These are phyloP conservation scores for Drosophila mimica DNA, from an alignment of 2,888 invertebrate genomes.

Conservation along the genomic window DNA sequence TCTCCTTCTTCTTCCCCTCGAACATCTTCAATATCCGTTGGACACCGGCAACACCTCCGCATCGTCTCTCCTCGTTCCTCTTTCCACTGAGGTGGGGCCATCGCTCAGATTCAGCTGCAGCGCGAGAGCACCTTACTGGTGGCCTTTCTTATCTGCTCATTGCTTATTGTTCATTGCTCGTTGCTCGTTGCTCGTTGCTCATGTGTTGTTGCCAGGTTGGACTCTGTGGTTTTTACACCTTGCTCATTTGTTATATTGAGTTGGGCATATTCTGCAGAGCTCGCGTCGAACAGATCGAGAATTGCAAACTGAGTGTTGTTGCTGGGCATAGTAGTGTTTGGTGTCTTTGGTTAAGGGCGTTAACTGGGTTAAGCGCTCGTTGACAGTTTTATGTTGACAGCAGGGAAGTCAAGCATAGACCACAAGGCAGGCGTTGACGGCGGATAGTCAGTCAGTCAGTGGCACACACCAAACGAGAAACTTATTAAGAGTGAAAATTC, in stretches of 20 bases:
- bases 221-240: slow-evolving; percentile 59
- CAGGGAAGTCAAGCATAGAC: slow-evolving; percentile 37
- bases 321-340: slow-evolving; percentile 9
- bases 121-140: slow-evolving; percentile 54
- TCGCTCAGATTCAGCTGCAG: slow-evolving; percentile 51
- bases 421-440: slow-evolving; percentile 57
- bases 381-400: slow-evolving; percentile 73
- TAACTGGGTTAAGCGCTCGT: slow-evolving; percentile 77
- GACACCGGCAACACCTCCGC: slow-evolving; percentile 68
- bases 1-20: slow-evolving; percentile 4
- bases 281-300: slow-evolving; percentile 58
- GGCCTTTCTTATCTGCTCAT: slow-evolving; percentile 63
- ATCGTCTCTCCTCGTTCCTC: slow-evolving; percentile 26
- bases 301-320: slow-evolving; percentile 20
- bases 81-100: slow-evolving; percentile 57
- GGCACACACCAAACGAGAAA: slow-evolving; percentile 73
- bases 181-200: slow-evolving; percentile 39
- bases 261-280: slow-evolving; percentile 18
- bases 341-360: slow-evolving; percentile 66
- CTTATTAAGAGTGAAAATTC: slow-evolving; percentile 79
- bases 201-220: slow-evolving; percentile 16
- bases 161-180: slow-evolving; percentile 71
- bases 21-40: slow-evolving; percentile 65
- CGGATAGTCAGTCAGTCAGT: slow-evolving; percentile 65
- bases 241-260: slow-evolving; percentile 23